A percentile compares a stretch with the other conserved stretches of the same genome.
These are phyloP conservation scores for Apostichopus japonicus DNA, from an alignment of 35 echinoderm and acorn worm genomes.

Conservation along the genomic window DNA sequence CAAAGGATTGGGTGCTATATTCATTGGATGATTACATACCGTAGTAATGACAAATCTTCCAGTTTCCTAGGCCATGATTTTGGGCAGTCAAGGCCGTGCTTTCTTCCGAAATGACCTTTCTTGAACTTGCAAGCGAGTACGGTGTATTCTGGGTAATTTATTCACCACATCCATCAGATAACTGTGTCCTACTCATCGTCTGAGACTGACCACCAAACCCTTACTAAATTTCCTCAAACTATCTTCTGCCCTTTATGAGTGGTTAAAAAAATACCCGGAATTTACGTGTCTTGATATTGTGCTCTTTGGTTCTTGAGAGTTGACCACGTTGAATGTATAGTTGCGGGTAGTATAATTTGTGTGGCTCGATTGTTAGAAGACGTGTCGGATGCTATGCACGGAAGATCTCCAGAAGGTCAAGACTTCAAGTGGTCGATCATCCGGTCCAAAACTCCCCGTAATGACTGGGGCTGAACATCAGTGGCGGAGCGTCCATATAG, in stretches of 20 bases:
- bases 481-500: too few relatives aligned
- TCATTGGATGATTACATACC: background rate
- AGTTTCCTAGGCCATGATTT: conserved; percentile 58
- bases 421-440: too few relatives aligned
- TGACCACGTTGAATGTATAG: background rate
- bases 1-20: background rate
- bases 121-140: conserved; percentile 51
- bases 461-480: too few relatives aligned
- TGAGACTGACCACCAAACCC: conserved; percentile 42
- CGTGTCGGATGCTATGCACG: too few relatives aligned
- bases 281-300: background rate
- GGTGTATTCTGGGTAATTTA: conserved; percentile 62
- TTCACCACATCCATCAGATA: conserved; percentile 55
- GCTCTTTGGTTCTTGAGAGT: background rate
- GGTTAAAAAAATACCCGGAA: conserved; percentile 16
- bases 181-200: conserved; percentile 12
- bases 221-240: background rate
- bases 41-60: conserved; percentile 1
- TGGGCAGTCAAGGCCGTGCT: conserved; percentile 55
- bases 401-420: too few relatives aligned
- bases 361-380: too few relatives aligned
- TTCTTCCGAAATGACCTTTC: conserved; percentile 63
- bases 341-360: background rate
- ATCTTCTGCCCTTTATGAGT: conserved; percentile 37
- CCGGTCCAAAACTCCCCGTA: too few relatives aligned